phyloP scores from a whole-genome alignment of 2,113 vertebrate species.

The Zingel zingel region DNA sequence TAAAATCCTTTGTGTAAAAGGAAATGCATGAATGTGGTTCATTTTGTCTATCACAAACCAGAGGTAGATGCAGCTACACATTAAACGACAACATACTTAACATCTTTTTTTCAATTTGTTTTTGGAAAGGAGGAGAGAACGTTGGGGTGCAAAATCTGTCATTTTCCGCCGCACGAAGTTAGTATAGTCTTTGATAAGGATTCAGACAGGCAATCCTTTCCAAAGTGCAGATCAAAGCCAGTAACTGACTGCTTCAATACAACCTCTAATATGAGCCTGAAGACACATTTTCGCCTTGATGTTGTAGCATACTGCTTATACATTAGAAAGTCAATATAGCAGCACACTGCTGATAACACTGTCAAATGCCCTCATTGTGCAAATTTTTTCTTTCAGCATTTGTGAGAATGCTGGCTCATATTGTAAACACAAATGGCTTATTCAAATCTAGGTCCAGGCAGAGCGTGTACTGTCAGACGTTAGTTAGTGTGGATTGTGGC shows the following conservation, averaged over 20 bases:
- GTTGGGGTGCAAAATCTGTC: slow-evolving; percentile 74
- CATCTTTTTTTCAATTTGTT: slow-evolving; percentile 45
- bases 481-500: slow-evolving; percentile 75
- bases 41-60: slow-evolving; percentile 61
- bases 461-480: slow-evolving; percentile 70
- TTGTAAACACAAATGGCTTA: slow-evolving; percentile 85
- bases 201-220: slow-evolving; percentile 83
- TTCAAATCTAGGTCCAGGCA: slow-evolving; percentile 80
- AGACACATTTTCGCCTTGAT: slow-evolving; percentile 84
- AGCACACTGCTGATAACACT: slow-evolving; percentile 77
- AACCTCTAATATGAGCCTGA: slow-evolving; percentile 83
- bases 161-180: slow-evolving; percentile 78
- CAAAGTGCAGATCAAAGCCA: slow-evolving; percentile 87
- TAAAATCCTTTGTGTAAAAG: neutral
- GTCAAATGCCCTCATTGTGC: slow-evolving; percentile 81
- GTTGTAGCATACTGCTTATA: slow-evolving; percentile 78
- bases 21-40: neutral
- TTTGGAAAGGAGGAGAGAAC: slow-evolving; percentile 5
- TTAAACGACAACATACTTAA: slow-evolving; percentile 63
- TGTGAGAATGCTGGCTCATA: slow-evolving; percentile 72
- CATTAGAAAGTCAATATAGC: slow-evolving; percentile 83
- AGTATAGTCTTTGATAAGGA: slow-evolving; percentile 79
- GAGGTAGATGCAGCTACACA: slow-evolving; percentile 33
- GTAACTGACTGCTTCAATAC: slow-evolving; percentile 81
- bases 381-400: slow-evolving; percentile 75